A percentile compares a stretch with the other conserved stretches of the same genome.
These are phyloP conservation scores for Epizoanthus scotinus DNA, from an alignment of 92 coral and sea anemone genomes.

Conservation along the genomic window DNA sequence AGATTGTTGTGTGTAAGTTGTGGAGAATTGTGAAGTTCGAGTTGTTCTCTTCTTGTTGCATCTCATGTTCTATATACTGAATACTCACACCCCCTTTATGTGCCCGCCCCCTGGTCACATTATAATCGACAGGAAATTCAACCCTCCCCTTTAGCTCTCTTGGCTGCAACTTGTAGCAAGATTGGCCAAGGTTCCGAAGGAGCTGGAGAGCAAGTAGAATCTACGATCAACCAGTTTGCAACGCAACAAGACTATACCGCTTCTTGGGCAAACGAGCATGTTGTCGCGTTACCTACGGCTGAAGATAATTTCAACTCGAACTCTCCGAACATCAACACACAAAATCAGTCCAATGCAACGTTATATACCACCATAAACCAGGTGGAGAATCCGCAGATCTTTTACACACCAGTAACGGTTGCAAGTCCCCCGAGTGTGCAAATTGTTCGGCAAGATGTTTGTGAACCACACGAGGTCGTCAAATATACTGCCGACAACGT, in stretches of 20 bases:
- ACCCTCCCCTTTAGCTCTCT: slow-evolving; percentile 99
- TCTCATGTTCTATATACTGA: slow-evolving; percentile 86
- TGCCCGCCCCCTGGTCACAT: slow-evolving; percentile 99
- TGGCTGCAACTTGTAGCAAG: slow-evolving; percentile 99
- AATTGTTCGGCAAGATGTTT: slow-evolving; percentile 59
- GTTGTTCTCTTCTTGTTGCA: slow-evolving; percentile 66
- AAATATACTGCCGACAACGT: slow-evolving; percentile 44
- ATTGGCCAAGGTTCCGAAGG: slow-evolving; percentile 91
- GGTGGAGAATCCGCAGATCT: slow-evolving; percentile 81
- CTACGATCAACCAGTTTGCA: slow-evolving; percentile 75
- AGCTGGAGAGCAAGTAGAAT: slow-evolving; percentile 57
- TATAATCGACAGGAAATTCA: slow-evolving; percentile 99
- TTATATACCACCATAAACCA: slow-evolving; percentile 85
- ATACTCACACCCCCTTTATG: slow-evolving; percentile 99
- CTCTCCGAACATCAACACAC: slow-evolving; percentile 62
- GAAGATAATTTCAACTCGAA: slow-evolving; percentile 68
- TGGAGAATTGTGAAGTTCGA: slow-evolving; percentile 38
- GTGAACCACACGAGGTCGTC: slow-evolving; percentile 49
- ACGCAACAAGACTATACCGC: slow-evolving; percentile 75
- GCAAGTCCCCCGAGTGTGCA: slow-evolving; percentile 48
- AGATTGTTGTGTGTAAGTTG: slow-evolving; percentile 1
- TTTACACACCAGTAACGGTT: slow-evolving; percentile 71
- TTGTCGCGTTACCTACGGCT: slow-evolving; percentile 52
- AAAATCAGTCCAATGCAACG: slow-evolving; percentile 57
- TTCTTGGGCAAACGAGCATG: slow-evolving; percentile 79